Conservation (phyloP, 1,140 invertebrate genomes). For the Lithobius niger region DNA sequence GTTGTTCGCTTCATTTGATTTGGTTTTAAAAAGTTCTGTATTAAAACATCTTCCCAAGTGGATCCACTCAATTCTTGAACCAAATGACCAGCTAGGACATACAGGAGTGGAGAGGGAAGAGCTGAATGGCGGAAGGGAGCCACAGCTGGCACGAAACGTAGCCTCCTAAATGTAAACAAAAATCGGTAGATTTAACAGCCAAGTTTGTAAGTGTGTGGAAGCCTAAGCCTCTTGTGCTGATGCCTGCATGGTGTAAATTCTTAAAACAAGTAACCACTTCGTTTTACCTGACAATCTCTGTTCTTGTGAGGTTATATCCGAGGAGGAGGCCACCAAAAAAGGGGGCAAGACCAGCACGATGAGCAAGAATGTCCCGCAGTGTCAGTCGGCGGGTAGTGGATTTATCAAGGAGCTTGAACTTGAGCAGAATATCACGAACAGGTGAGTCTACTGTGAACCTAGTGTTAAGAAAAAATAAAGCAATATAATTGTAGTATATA, state of each 20-base stretch:
- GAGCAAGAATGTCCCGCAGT: constrained; percentile 15
- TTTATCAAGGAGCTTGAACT: constrained; percentile 9
- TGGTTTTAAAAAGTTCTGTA: constrained; percentile 19
- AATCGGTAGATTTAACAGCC: no score
- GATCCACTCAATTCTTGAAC: constrained; percentile 21
- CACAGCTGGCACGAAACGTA: constrained; percentile 20
- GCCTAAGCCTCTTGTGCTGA: no score
- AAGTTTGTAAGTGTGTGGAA: no score
- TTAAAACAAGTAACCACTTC: no score
- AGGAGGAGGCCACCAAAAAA: constrained; percentile 14
- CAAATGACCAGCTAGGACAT: constrained; percentile 26
- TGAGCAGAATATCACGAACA: no score
- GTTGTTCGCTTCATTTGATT: constrained; percentile 22
- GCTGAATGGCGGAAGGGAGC: constrained; percentile 23
- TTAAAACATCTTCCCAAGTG: constrained; percentile 24
- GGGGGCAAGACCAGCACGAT: constrained; percentile 13
- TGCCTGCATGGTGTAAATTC: no score
- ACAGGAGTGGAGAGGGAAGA: constrained; percentile 29
- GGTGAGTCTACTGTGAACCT: no score
- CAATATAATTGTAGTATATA: no score
- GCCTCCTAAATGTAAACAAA: constrained; percentile 22
- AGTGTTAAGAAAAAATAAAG: no score
- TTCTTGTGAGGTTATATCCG: constrained; percentile 12
- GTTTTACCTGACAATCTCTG: constrained; percentile 14
- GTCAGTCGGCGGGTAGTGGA: constrained; percentile 11